Evolutionary conservation across 1,140 invertebrate genomes (phyloP), one percentile per base, ranked within the genome.

Genomic region (Drosophila melanica): DNA sequence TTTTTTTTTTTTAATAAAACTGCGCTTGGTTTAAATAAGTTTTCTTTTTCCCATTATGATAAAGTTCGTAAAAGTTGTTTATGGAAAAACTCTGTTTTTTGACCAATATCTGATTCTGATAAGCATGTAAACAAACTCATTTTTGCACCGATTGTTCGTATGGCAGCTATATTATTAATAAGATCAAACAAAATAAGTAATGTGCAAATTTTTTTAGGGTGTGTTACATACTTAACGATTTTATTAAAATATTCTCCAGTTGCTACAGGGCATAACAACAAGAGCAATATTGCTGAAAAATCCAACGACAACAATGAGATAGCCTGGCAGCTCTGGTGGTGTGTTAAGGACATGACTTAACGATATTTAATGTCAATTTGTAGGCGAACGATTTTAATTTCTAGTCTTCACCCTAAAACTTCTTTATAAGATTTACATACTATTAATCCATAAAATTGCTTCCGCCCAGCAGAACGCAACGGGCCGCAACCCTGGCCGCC

Each of bases 361-460:
- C 55, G 27, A 58, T 59, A 53, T 54, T 59, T 62, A 74, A 69
- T 69, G 70, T 59, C 70, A 74, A 74, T 68, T 74, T 73, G 53
- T 73, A 53, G 63, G 58, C 57, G 55, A 73, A 59, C 41, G 64
- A 50, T 62, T 74, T 68, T 74, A 54, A 68, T 69, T 68, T 62
- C 12, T 69, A 62, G 65, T 30, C 63, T 14, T 14, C 6, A 5
- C 41, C 39, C 16, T 44, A 54, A 60, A 73, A 73, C 55, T 68
- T 68, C 65, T 55, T 68, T 60, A 74, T 60, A 62, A 27, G 35
- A 74, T 74, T 74, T 74, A 41, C 65, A 74, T 74, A 45, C 55
- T 35, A 74, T 69, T 74, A 68, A 74, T 62, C 63, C 47, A 68
- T 68, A 54, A 74, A 69, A 67, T 72, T 39, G 63, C 47, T 67